These are phyloP conservation scores for Tridacna crocea DNA, from an alignment of 2,888 invertebrate genomes.

Conservation along the genomic window DNA sequence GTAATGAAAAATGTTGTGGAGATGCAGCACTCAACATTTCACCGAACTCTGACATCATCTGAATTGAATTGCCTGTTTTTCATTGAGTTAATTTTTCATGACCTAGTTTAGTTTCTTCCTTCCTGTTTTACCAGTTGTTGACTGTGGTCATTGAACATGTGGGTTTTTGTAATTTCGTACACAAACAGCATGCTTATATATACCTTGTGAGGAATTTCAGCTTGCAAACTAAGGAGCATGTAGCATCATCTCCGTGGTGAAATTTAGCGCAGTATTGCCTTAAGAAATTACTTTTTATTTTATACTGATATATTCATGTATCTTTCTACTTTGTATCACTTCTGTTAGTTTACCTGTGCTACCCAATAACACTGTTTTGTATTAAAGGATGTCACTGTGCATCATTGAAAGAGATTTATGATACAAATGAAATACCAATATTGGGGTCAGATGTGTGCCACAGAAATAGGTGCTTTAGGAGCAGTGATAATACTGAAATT, in stretches of 20 bases:
- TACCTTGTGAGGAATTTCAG: constrained; percentile 18
- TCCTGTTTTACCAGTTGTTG: constrained; percentile 35
- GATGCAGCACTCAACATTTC: constrained; percentile 57
- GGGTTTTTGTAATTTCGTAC: constrained; percentile 30
- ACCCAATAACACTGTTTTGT: too few relatives aligned
- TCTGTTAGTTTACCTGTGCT: background rate
- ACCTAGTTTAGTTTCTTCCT: constrained; percentile 47
- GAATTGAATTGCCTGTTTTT: constrained; percentile 59
- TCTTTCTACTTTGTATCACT: background rate
- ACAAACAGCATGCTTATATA: constrained; percentile 18
- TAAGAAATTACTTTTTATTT: constrained; percentile 6
- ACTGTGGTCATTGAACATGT: constrained; percentile 21
- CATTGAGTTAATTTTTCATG: constrained; percentile 37
- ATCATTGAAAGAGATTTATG: too few relatives aligned
- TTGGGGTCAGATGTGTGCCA: too few relatives aligned
- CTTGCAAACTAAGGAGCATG: constrained; percentile 14
- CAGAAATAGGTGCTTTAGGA: too few relatives aligned
- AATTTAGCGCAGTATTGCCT: background rate
- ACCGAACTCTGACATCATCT: constrained; percentile 64
- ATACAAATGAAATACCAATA: too few relatives aligned
- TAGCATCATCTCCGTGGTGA: background rate
- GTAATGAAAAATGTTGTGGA: background rate
- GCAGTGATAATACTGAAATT: too few relatives aligned
- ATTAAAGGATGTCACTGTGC: too few relatives aligned
- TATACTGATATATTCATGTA: constrained; percentile 8